These are phyloP conservation scores for Muricea muricata DNA, from an alignment of 92 coral and sea anemone species.

Conservation along the genomic window DNA sequence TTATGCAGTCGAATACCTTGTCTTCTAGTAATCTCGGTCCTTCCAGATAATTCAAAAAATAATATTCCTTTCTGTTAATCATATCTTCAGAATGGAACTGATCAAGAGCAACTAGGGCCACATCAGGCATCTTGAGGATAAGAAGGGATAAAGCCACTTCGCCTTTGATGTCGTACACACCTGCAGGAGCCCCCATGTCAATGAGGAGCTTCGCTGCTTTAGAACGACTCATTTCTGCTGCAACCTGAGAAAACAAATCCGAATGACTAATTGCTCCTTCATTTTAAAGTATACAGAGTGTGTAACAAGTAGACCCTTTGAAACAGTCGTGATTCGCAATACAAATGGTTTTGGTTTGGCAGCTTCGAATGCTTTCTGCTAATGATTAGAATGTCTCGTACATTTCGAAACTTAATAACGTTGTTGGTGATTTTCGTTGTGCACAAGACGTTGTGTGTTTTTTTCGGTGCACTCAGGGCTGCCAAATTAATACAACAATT, in stretches of 20 bases:
- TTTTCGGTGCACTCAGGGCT: no score
- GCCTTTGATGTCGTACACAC: conserved; percentile 87
- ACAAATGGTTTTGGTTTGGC: no score
- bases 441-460: no score
- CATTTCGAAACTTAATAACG: no score
- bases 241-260: conserved; percentile 79
- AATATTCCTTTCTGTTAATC: conserved; percentile 71
- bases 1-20: background rate
- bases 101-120: conserved; percentile 78
- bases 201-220: conserved; percentile 86
- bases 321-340: no score
- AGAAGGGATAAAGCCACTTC: conserved; percentile 87
- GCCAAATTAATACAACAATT: no score
- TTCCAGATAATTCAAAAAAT: conserved; percentile 74
- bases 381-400: no score
- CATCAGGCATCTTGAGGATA: conserved; percentile 98
- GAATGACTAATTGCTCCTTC: no score
- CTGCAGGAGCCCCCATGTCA: conserved; percentile 89
- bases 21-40: conserved; percentile 54
- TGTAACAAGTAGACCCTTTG: no score
- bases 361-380: no score
- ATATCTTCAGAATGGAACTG: conserved; percentile 78
- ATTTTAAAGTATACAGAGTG: no score
- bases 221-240: conserved; percentile 96
- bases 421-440: no score